A percentile compares a stretch with the other conserved stretches of the same genome.
These are phyloP conservation scores for Tethya wilhelma DNA, from an alignment of 37 sponge, comb jelly and placozoan species.

Conservation along the genomic window DNA sequence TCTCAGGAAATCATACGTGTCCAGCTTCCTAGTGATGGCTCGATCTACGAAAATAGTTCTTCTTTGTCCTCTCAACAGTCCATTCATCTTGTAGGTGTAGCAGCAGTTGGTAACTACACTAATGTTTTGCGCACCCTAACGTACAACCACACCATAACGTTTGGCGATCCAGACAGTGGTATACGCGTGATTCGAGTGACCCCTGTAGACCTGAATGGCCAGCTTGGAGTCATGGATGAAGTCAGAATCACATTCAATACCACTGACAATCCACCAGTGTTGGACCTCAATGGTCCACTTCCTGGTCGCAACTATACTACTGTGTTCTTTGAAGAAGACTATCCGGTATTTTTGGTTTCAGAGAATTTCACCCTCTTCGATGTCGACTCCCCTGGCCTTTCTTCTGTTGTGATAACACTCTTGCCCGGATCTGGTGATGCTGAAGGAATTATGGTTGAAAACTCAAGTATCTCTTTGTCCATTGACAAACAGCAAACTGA, in stretches of 20 bases:
- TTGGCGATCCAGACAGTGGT: constrained; percentile 43
- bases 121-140: constrained; percentile 54
- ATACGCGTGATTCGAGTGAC: constrained; percentile 33
- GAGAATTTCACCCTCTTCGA: constrained; percentile 8
- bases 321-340: constrained; percentile 42
- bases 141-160: constrained; percentile 30
- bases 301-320: constrained; percentile 20
- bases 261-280: constrained; percentile 63
- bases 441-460: not conserved
- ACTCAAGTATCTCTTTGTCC: not conserved
- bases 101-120: constrained; percentile 20
- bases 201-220: constrained; percentile 18
- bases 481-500: not conserved
- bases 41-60: not conserved
- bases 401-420: constrained; percentile 15
- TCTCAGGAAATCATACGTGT: constrained; percentile 23
- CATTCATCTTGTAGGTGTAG: constrained; percentile 41
- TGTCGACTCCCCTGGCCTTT: constrained; percentile 30
- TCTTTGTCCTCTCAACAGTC: not conserved
- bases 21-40: not conserved
- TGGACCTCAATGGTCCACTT: constrained; percentile 69
- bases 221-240: constrained; percentile 24
- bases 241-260: constrained; percentile 43
- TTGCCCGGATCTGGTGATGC: not conserved
- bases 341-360: constrained; percentile 22